These are phyloP conservation scores for Macaria notata DNA, from an alignment of 2,888 invertebrate species.

Conservation along the genomic window DNA sequence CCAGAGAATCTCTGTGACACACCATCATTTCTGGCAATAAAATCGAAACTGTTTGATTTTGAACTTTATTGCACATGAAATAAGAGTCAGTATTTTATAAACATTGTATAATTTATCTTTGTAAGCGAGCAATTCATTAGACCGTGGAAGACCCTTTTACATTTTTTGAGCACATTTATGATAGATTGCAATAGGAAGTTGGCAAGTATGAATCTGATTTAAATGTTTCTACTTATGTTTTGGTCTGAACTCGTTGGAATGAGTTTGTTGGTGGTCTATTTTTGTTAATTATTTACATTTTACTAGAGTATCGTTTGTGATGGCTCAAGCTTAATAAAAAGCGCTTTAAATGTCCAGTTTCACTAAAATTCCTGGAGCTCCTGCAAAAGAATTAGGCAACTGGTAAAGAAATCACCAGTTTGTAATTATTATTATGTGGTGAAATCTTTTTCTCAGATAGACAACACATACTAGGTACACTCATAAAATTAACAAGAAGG, in stretches of 20 bases:
- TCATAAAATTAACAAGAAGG: too few relatives aligned
- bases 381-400: too few relatives aligned
- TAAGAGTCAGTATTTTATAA: neutral
- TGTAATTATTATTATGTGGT: too few relatives aligned
- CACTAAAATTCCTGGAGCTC: too few relatives aligned
- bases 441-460: too few relatives aligned
- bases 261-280: constrained; percentile 24
- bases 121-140: constrained; percentile 40
- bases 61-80: neutral
- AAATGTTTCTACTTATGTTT: constrained; percentile 13
- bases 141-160: constrained; percentile 34
- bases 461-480: too few relatives aligned
- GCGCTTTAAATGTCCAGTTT: too few relatives aligned
- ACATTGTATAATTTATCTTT: constrained; percentile 9
- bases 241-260: constrained; percentile 21
- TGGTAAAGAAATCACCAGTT: too few relatives aligned
- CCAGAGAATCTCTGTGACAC: constrained; percentile 43
- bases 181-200: constrained; percentile 60
- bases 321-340: too few relatives aligned
- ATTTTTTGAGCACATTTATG: constrained; percentile 58
- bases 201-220: constrained; percentile 37
- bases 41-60: constrained; percentile 5
- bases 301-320: too few relatives aligned
- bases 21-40: neutral
- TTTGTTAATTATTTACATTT: too few relatives aligned